Conservation (phyloP, 2,888 invertebrate genomes). For the Sinohyriopsis cumingii region DNA sequence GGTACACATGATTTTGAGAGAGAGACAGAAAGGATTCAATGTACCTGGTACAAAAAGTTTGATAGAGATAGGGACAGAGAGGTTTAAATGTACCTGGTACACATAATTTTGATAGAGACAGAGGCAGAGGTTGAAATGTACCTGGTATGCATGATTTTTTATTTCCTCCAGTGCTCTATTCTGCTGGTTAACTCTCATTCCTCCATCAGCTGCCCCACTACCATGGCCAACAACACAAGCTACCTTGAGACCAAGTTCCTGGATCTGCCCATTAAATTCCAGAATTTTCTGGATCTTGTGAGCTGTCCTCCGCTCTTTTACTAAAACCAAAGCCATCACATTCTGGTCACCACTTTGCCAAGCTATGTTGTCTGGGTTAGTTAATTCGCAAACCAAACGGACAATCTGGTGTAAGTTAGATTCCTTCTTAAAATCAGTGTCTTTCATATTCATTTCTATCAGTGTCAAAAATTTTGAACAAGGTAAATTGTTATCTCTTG, state of each 20-base stretch:
- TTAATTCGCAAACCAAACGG: conserved; percentile 39
- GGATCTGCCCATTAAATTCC: conserved; percentile 24
- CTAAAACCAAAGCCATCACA: conserved; percentile 59
- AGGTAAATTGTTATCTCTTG: conserved; percentile 36
- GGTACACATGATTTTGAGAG: no score
- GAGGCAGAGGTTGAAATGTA: background rate
- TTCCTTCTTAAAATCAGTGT: background rate
- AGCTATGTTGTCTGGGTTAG: conserved; percentile 28
- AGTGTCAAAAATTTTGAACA: conserved; percentile 18
- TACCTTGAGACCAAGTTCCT: conserved; percentile 28
- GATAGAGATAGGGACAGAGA: background rate
- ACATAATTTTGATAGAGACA: conserved; percentile 22
- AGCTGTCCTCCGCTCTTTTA: conserved; percentile 54
- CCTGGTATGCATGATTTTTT: conserved; percentile 47
- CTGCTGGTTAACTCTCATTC: conserved; percentile 64
- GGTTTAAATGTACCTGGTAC: conserved; percentile 31
- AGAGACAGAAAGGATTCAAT: no score
- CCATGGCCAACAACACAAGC: conserved; percentile 61
- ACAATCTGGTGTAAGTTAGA: conserved; percentile 20
- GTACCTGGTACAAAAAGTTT: conserved; percentile 16
- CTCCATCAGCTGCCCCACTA: conserved; percentile 44
- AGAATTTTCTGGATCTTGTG: conserved; percentile 42
- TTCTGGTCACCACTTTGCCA: conserved; percentile 17
- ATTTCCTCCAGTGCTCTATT: conserved; percentile 53
- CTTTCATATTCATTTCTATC: conserved; percentile 3